These are phyloP conservation scores for Eptatretus burgeri DNA, from an alignment of 2,113 vertebrate species.

Conservation along the genomic window DNA sequence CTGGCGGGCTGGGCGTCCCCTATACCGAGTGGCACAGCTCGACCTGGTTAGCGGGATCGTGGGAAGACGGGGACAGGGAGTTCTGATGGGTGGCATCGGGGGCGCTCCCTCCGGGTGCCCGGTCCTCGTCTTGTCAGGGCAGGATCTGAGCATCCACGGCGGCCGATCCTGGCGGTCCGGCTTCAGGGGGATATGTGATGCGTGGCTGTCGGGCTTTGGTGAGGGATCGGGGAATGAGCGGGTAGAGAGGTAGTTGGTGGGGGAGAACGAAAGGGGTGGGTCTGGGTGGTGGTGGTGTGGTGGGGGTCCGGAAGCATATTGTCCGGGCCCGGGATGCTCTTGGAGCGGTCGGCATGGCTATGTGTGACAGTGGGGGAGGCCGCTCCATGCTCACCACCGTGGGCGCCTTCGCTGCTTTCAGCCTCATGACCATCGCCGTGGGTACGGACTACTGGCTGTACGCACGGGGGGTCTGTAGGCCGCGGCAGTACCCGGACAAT, in stretches of 20 bases:
- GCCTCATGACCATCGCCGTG: conserved; percentile 82
- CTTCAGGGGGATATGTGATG: too few species aligned
- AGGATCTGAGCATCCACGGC: too few species aligned
- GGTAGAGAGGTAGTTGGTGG: neutral
- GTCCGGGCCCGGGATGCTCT: neutral
- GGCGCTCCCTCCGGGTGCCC: too few species aligned
- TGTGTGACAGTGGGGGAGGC: conserved; percentile 52
- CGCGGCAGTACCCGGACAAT: conserved; percentile 40
- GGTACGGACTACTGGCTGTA: conserved; percentile 89
- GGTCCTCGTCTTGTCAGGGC: too few species aligned
- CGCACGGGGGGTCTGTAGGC: conserved; percentile 61
- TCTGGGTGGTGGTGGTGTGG: neutral
- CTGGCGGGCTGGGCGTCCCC: too few species aligned
- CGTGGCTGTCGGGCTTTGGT: neutral
- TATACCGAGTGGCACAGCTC: too few species aligned
- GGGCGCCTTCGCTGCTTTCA: conserved; percentile 65
- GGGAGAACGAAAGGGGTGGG: neutral
- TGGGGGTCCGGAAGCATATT: neutral
- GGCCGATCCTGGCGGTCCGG: too few species aligned
- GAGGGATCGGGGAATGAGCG: neutral
- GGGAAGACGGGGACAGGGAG: too few species aligned
- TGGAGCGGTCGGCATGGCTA: conserved; percentile 31
- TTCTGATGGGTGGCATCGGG: too few species aligned
- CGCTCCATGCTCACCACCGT: conserved; percentile 53
- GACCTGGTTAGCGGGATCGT: too few species aligned